Conservation (phyloP, 1,140 invertebrate genomes). For the Polypedilum vanderplanki region DNA sequence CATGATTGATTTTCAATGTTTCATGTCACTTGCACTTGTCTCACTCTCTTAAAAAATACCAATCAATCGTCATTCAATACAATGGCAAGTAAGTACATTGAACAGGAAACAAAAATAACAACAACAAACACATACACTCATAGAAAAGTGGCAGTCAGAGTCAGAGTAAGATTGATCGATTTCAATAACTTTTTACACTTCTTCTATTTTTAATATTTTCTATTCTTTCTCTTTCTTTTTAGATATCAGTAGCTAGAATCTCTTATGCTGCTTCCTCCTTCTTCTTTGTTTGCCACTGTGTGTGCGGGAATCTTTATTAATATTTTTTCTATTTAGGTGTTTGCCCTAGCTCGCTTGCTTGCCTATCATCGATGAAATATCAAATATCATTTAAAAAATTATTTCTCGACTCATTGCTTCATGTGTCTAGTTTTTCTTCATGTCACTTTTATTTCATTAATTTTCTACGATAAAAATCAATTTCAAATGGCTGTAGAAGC, state of each 20-base stretch:
- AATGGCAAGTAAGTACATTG: not conserved
- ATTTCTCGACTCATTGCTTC: not conserved
- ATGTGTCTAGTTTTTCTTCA: no score
- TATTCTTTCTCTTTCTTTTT: not conserved
- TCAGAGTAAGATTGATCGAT: slow-evolving; percentile 2
- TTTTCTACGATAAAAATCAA: no score
- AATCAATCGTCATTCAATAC: not conserved
- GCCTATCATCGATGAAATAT: slow-evolving; percentile 1
- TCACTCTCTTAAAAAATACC: not conserved
- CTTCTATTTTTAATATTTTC: not conserved
- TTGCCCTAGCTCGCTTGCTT: not conserved
- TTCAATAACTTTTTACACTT: slow-evolving; percentile 8
- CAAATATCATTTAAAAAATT: slow-evolving; percentile 15
- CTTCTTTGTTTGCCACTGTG: not conserved
- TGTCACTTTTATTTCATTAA: no score
- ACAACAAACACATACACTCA: no score
- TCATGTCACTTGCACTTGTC: slow-evolving; percentile 2
- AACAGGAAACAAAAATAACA: no score
- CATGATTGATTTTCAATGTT: not conserved
- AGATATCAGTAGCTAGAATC: not conserved
- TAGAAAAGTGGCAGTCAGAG: no score
- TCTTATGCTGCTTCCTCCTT: not conserved
- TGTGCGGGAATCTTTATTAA: not conserved
- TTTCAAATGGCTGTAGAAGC: no score
- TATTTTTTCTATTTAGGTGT: not conserved